Base-by-base conservation (phyloP, 2,888 invertebrate genomes). In the Caenorhabditis drosophilae region DNA sequence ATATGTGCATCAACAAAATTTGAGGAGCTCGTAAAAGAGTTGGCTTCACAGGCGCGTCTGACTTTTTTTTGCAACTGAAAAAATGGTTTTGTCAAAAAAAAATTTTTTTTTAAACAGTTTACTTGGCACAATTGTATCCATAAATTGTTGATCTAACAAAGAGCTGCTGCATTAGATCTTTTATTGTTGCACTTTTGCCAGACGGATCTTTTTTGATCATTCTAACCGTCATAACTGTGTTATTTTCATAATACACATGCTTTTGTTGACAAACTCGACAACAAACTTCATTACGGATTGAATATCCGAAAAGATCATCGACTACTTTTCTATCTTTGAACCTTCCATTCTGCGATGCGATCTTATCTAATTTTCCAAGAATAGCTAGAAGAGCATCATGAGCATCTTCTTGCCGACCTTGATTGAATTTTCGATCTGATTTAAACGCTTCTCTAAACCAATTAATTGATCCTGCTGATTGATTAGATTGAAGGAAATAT, bases 191-290 rank as follows among this genome's bases (percentile, higher is more conserved):
- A 18, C 20, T 41, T 38, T 36, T 25, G 1, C 64, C 64, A 9
- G 50, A 44, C 4, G 50, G 54, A 18, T 55, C 58, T 34, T 64
- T 64, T 38, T 42, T 54, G 18, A 59, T 23, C 64, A 64, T 64
- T 20, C 64, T 40, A 7, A 64, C 64, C 2, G 64, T 64, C 64
- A 64, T 64, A 7, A 64, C 64, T 1, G 64, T 64, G 41, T 64
- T 64, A 7, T 64, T 57, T 40, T 64, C 64, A 35, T 64, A 64
- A 15, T 55, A 64, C 25, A 64, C 58, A 51, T 64, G 64, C 26
- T 64, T 64, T 20, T 58, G 40, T n/a, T 64, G 54, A 46, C 64
- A 64, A 12, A 26, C 27, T 25, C 44, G 22, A 25, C 64, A 64
- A 7, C 54, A 48, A 2, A 64, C 64, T 38, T 64, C 64, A 15